Evolutionary conservation across 2,888 invertebrate genomes (phyloP), one percentile per base, ranked within the genome.

Genomic region (Eulithis prunata): DNA sequence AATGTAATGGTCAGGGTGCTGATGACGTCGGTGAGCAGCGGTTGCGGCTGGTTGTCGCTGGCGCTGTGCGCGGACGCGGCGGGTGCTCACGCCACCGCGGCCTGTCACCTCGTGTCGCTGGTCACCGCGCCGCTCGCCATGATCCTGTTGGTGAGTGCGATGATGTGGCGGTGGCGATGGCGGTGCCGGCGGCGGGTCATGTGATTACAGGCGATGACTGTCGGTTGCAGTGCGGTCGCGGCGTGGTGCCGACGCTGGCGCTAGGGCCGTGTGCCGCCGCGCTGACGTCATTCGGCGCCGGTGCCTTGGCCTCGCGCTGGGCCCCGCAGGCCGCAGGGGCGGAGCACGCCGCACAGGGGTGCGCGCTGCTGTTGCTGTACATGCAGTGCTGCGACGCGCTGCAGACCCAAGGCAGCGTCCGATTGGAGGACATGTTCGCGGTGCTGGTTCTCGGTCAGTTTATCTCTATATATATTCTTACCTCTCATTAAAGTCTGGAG

Each of bases 31-130:
- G 78, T 82, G 47, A 86, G 88, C 59, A 84, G 84, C 4, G 87
- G 87, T 1, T 86, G 89, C 73, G 81, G 80, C 10, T 91, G 91
- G 91, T 75, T 90, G 69, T 83, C 91, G 32, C 79, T 90, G 69
- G 77, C 86, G 41, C 73, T 87, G 70, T 71, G 81, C 14, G 73
- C 69, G 51, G 77, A 78, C 61, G 63, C 55, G 53, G 74, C 11
- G 62, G 73, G 53, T 61, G 73, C 78, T 32, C 58, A 73, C 10
- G 68, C 80, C 11, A 74, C 80, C 3, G 81, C 84, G 21, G 74
- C 76, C 56, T 79, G 75, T 65, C 81, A 81, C 58, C 67, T 76
- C 1, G 71, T 76, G 0, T 81, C 87, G 14, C 73, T 87, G 53
- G 32, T 86, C 6, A 78, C 81, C n/a, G 78, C 82, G 54, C 88